Evolutionary conservation across 2,888 invertebrate species (phyloP).

Genomic region (Taphrorychus bicolor): DNA sequence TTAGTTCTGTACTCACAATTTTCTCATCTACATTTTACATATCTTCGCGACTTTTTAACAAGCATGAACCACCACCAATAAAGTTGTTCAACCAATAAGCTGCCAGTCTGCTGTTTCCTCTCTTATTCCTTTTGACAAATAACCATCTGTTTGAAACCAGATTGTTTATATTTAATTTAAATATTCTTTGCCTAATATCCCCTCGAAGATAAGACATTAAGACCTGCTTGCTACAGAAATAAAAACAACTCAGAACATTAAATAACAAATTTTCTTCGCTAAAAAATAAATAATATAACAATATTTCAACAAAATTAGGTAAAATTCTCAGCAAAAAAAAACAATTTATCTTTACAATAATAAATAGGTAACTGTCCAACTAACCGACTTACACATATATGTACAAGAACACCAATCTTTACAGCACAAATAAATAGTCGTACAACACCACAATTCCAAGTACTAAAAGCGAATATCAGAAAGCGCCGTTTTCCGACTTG

Average conservation of each 20-base stretch:
- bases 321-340: neutral
- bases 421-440: constrained; percentile 7
- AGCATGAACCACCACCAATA: too few relatives aligned
- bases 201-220: too few relatives aligned
- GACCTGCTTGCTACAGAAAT: neutral
- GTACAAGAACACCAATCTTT: too few relatives aligned
- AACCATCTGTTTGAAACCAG: too few relatives aligned
- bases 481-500: constrained; percentile 46
- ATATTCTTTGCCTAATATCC: too few relatives aligned
- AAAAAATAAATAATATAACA: neutral
- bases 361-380: neutral
- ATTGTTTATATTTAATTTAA: too few relatives aligned
- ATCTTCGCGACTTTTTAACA: too few relatives aligned
- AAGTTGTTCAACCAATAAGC: too few relatives aligned
- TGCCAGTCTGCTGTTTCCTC: too few relatives aligned
- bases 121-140: too few relatives aligned
- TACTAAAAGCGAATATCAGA: constrained; percentile 47
- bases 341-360: neutral
- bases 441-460: constrained; percentile 1
- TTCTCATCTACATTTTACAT: too few relatives aligned
- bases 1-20: too few relatives aligned
- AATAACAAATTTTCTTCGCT: neutral
- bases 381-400: neutral
- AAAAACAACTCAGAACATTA: neutral
- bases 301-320: neutral